Conservation (phyloP, 2,888 invertebrate species). For the Phania funesta region DNA sequence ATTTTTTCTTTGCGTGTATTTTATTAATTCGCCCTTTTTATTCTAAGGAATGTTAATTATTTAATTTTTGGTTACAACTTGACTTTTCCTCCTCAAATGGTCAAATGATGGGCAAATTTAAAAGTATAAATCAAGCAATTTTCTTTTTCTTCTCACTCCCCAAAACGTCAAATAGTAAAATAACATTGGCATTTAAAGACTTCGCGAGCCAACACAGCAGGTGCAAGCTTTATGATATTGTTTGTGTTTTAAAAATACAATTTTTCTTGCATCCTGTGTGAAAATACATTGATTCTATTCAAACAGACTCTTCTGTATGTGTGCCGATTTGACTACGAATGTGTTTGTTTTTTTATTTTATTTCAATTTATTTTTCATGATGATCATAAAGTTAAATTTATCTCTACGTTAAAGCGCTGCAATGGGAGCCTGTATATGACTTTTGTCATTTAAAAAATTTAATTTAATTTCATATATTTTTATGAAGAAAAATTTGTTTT, state of each 20-base stretch:
- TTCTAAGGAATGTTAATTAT: too few relatives aligned
- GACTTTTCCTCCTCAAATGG: too few relatives aligned
- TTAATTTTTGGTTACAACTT: too few relatives aligned
- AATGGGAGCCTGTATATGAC: too few relatives aligned
- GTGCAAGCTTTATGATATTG: not conserved
- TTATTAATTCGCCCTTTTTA: too few relatives aligned
- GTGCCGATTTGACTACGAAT: not conserved
- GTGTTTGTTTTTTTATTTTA: not conserved
- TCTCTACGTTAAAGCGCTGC: not conserved
- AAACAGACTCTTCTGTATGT: not conserved
- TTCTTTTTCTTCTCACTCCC: not conserved
- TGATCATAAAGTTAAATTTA: not conserved
- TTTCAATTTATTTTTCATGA: not conserved
- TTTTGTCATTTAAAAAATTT: not conserved
- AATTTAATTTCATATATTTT: not conserved
- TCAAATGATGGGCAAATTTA: too few relatives aligned
- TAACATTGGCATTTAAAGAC: slow-evolving; percentile 22
- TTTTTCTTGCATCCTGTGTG: not conserved
- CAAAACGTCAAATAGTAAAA: slow-evolving; percentile 14
- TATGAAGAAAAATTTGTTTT: not conserved
- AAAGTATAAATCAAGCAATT: not conserved
- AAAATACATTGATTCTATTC: not conserved
- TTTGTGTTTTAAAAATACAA: not conserved
- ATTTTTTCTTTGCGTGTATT: too few relatives aligned
- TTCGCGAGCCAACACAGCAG: slow-evolving; percentile 7